Base-by-base conservation (phyloP, 2,888 invertebrate genomes). In the Dynastes hyllus region DNA sequence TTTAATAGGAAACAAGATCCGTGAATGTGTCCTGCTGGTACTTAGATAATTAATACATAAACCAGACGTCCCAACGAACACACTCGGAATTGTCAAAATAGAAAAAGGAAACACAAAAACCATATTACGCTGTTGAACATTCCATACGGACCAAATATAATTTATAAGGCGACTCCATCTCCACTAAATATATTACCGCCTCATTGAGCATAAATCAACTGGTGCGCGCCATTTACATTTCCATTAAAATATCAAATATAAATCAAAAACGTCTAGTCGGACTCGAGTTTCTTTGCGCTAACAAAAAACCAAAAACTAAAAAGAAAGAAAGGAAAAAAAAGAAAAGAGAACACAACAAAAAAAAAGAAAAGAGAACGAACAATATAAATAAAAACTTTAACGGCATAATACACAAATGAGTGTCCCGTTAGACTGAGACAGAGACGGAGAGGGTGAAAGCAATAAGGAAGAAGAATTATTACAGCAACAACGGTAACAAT, bases 191-290 rank as follows among this genome's bases (percentile, higher is more conserved):
- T 78, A 63, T 78, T 73, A 78, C 73, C 50, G 78, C 66, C 77
- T 79, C 79, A 79, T 79, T 79, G 73, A 65, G 77, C 77, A 79
- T 79, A 79, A 80, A 80, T 80, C 80, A 78, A 61, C 27, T 22
- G 32, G 78, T 37, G 73, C 50, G 76, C 61, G 58, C 76, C 80
- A 85, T 85, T 84, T 83, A 81, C 81, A 81, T 82, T 82, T 81
- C 82, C 80, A 81, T 81, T 82, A 81, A 80, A 81, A 78, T 79
- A 78, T 79, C 79, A 78, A 77, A 75, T 75, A 81, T 82, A 81
- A 78, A 82, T 82, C 81, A 81, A 75, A 77, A 67, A 71, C 53
- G 81, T 80, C 80, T 78, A 79, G 79, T 45, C 76, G 65, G 77
- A 66, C 82, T 81, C 82, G 81, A 80, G 73, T 73, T 73, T 73